Evolutionary conservation across 2,888 invertebrate genomes (phyloP).

Genomic region (Spilosoma lubricipeda): DNA sequence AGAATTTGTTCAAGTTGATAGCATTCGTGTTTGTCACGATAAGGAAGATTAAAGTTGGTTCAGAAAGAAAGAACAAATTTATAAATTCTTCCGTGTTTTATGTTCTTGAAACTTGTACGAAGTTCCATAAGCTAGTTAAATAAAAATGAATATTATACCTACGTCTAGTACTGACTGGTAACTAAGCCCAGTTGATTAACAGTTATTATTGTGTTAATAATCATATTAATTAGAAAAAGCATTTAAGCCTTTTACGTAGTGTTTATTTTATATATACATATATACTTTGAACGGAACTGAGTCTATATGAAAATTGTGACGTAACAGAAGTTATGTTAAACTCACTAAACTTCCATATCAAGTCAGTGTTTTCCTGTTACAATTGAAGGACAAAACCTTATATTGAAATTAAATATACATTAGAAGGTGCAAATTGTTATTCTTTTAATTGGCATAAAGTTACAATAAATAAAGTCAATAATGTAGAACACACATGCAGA

Average conservation of each 20-base stretch:
- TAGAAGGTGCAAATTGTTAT: neutral
- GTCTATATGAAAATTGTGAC: neutral
- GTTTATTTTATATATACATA: neutral
- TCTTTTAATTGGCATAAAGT: neutral
- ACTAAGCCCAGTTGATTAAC: neutral
- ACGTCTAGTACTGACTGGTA: neutral
- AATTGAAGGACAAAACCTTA: neutral
- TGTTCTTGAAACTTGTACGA: constrained; percentile 17
- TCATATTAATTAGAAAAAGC: neutral
- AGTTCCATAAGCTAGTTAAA: constrained; percentile 3
- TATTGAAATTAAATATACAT: neutral
- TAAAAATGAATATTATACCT: neutral
- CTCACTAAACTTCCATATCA: neutral
- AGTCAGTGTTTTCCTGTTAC: neutral
- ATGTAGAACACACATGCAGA: neutral
- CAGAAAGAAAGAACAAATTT: constrained; percentile 61
- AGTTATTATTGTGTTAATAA: neutral
- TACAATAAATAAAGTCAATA: neutral
- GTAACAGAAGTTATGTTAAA: neutral
- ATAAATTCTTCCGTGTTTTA: constrained; percentile 44
- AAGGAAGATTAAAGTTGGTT: constrained; percentile 63
- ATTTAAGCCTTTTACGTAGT: neutral
- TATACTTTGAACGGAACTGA: neutral
- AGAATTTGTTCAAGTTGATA: constrained; percentile 61
- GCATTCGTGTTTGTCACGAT: constrained; percentile 62